Percentiles rank a stretch among this genome's conserved stretches.
These are phyloP conservation scores for Ardeotis arabs DNA, from an alignment of 2,113 vertebrate genomes.

Conservation along the genomic window DNA sequence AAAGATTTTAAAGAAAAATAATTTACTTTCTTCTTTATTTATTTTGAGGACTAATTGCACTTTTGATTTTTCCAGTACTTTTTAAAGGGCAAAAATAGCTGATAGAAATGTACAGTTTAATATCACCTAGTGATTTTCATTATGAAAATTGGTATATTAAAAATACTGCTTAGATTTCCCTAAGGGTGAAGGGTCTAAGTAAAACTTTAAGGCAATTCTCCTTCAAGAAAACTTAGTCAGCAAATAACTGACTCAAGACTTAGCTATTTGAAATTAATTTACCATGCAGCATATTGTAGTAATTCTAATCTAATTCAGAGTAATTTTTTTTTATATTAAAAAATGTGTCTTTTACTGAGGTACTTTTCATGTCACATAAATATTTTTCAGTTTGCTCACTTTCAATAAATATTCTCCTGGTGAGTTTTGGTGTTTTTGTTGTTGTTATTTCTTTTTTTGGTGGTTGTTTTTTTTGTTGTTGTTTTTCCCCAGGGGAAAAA, in stretches of 20 bases:
- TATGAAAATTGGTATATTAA: background rate
- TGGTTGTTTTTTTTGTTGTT: background rate
- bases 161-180: background rate
- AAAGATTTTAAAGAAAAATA: background rate
- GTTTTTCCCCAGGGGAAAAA: no score
- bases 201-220: background rate
- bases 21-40: background rate
- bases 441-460: background rate
- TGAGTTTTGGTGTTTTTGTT: background rate
- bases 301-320: background rate
- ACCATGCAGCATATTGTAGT: background rate
- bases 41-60: background rate
- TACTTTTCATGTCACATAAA: background rate
- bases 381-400: background rate
- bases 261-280: background rate
- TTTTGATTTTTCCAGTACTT: background rate
- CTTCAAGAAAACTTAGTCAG: background rate
- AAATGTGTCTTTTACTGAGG: background rate
- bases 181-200: background rate
- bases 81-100: background rate
- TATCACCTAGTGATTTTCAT: background rate
- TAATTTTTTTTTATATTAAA: background rate
- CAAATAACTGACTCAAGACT: background rate
- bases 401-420: background rate
- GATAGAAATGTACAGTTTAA: background rate